Conservation (phyloP, 2,797 vertebrate species). For the Mus minutoides region DNA sequence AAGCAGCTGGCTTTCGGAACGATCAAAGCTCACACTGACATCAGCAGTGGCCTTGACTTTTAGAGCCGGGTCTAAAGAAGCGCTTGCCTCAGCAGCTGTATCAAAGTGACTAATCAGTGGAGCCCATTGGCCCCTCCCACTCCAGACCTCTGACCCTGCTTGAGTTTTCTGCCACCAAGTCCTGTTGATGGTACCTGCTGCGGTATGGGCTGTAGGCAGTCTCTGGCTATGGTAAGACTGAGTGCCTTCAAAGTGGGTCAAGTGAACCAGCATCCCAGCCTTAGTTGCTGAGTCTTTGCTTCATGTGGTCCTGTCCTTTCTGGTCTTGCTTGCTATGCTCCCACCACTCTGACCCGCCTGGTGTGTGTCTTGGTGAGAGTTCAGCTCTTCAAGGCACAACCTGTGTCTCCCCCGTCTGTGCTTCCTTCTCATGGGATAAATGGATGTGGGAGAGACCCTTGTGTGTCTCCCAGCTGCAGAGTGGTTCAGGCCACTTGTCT, state of each 20-base stretch:
- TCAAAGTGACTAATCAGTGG: neutral
- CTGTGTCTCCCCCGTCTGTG: neutral
- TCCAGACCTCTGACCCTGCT: neutral
- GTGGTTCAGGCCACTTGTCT: neutral
- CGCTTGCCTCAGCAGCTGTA: neutral
- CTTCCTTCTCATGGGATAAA: neutral
- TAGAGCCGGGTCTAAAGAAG: neutral
- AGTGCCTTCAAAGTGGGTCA: neutral
- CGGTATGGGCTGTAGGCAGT: neutral
- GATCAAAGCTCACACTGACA: conserved; percentile 26
- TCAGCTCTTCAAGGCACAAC: neutral
- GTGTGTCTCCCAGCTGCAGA: neutral
- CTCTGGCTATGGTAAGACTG: neutral
- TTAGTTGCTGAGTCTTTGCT: neutral
- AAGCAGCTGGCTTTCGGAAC: neutral
- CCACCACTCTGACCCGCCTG: accelerated
- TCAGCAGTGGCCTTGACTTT: conserved; percentile 53
- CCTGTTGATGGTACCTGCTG: neutral
- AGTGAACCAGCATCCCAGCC: neutral
- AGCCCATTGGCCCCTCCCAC: accelerated
- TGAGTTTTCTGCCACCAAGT: neutral
- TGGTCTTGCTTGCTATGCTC: neutral
- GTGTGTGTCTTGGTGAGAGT: neutral
- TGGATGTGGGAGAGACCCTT: neutral
- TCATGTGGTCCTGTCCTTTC: neutral